Evolutionary conservation across 2,888 invertebrate genomes (phyloP), one percentile per base, ranked within the genome.

Genomic region (Oxystoma pomonae): DNA sequence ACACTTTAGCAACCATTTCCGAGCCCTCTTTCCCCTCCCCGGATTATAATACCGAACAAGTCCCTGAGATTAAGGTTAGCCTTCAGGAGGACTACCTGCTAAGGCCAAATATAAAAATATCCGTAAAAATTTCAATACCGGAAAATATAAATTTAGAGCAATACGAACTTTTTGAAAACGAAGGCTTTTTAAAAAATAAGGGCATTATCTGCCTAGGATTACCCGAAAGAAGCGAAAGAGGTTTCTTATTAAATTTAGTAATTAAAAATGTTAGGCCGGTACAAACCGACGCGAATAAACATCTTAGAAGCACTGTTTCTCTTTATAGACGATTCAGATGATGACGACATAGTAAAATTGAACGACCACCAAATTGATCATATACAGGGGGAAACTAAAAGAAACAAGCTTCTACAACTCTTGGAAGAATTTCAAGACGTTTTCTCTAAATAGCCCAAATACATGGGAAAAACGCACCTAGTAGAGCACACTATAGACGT

Each of bases 401-500:
- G 7, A 57, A 20, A 57, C 2, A 5, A 57, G 5, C 57, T 57
- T 17, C 19, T 18, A 57, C 12, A 57, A 5, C 7, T 17, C 5
- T 18, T 19, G n/a, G 20, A 57, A n/a, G 57, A 17, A 20, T 57
- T 18, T 53, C 3, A 16, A 7, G 55, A 53, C 55, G 55, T 53
- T 16, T 57, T 20, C 18, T n/a, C 19, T 5, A 57, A 57, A 57
- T 35, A 5, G n/a, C 57, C 57, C 9, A 57, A 57, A 57, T 17
- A 19, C 7, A 35, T 35, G 35, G 35, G 35, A 35, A 35, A 35
- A 35, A 35, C 35, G 12, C 5, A 35, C 35, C 12, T 58, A 49
- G 50, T 49, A 16, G 19, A 59, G 19, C 55, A 52, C 19, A 16
- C n/a, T 3, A 59, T 59, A 12, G 60, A 59, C 9, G 55, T 59